These are phyloP conservation scores for Cyprinus carpio DNA, from an alignment of 2,113 vertebrate genomes.

Conservation along the genomic window DNA sequence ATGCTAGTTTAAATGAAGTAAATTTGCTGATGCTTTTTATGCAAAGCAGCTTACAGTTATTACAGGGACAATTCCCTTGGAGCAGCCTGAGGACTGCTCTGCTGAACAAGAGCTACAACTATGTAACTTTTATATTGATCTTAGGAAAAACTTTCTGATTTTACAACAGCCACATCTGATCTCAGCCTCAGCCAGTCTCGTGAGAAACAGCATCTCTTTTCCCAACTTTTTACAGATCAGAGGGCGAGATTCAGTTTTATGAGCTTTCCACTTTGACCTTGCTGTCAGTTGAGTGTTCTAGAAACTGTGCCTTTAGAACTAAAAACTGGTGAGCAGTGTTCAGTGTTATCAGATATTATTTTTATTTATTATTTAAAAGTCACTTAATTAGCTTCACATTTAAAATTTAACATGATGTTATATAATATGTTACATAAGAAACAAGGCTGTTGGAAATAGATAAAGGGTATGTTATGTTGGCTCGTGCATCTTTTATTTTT, in stretches of 20 bases:
- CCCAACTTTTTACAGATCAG: conserved; percentile 67
- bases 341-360: neutral
- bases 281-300: conserved; percentile 75
- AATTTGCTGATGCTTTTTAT: conserved; percentile 11
- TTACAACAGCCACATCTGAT: conserved; percentile 8
- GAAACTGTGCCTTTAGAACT: conserved; percentile 77
- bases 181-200: neutral
- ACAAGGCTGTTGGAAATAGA: neutral
- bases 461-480: neutral
- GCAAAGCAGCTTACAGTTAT: conserved; percentile 6
- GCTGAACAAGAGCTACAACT: neutral
- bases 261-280: conserved; percentile 78
- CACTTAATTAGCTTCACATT: neutral
- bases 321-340: conserved; percentile 70
- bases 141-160: neutral
- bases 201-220: conserved; percentile 18
- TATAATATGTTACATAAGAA: neutral
- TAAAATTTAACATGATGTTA: neutral
- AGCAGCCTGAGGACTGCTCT: neutral
- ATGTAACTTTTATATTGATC: neutral
- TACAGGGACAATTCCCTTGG: neutral
- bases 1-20: conserved; percentile 9
- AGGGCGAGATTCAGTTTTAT: conserved; percentile 80
- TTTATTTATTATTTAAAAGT: neutral
- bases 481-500: neutral